Base-by-base conservation (phyloP, 2,113 vertebrate genomes). In the Callipepla squamata region DNA sequence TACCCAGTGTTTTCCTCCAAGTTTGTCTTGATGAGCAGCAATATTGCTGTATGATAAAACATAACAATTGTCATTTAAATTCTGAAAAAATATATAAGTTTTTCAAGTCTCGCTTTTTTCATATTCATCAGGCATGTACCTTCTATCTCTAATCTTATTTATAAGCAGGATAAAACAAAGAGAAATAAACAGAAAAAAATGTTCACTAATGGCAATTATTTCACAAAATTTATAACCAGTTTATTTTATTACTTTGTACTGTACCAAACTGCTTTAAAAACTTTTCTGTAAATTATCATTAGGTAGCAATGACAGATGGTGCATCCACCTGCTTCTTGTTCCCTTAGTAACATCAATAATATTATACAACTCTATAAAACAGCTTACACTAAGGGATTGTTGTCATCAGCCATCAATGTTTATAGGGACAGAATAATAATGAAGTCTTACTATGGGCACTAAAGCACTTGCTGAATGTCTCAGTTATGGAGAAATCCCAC, bases 261-360 rank as follows among this genome's bases (percentile, higher is more conserved):
- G 18, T 92, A 81, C 15, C 13, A 93, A 88, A 78, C 6, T 23
- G 26, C 57, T 91, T 47, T 83, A 62, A 63, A 50, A 8, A 4
- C 11, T 65, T 86, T 89, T 74, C 68, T 89, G 38, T 51, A 84
- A 92, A 86, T 92, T 90, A 62, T 76, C 38, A 42, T 85, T 87
- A 96, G 79, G 55, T 90, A 86, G 28, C 47, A 76, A 70, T 92
- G 91, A 87, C 93, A 96, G 94, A 96, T 94, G 85, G 93, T 70
- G 58, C 65, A 89, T 61, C 83, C 91, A 93, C 87, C 89, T 96
- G 85, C 22, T 94, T 70, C 87, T 85, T 89, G 74, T 93, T 96
- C 83, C 89, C 58, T 51, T 87, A 94, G 75, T 89, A 87, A 94
- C 90, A 79, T 94, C 89, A 95, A 69, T 93, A 94, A 73, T 81